Evolutionary conservation across 1,140 invertebrate species (phyloP), one percentile per base, ranked within the genome.

Genomic region (Lucilia sericata): DNA sequence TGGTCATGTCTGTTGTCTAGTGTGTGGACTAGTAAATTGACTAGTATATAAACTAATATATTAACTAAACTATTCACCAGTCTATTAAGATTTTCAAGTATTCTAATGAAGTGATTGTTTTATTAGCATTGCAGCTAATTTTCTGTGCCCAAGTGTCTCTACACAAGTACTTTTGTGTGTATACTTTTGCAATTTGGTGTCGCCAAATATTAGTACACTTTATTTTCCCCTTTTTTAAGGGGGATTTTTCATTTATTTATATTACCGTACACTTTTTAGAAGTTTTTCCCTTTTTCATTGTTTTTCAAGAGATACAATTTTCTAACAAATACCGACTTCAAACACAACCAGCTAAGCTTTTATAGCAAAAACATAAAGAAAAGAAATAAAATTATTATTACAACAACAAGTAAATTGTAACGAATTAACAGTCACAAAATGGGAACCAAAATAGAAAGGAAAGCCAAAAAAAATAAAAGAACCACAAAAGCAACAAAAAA

Each of bases 191-290:
- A 25, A 70, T 10, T 25, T 70, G 19, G n/a, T 70, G 65, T 70
- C 21, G 65, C 65, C 65, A 70, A 70, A 70, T 42, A 42, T 42
- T 42, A 42, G 42, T 70, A 70, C 25, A 30, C 65, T 70, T 70
- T 70, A 70, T 21, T 70, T 60, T n/a, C 21, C 21, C n/a, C 19
- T n/a, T 70, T 70, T 70, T 70, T 0, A 25, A 9, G 8, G 7
- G 65, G 17, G 5, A 7, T 70, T 19, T n/a, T 70, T 7, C 0
- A 25, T 70, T 70, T 70, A 70, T 21, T 21, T 70, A 21, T 4
- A 19, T n/a, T 4, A 70, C 9, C n/a, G n/a, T n/a, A 70, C n/a
- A 19, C 25, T 8, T 70, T 21, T 70, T 4, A 21, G n/a, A 7
- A 65, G 3, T 19, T 19, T 17, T 65, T 65, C n/a, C 13, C n/a